These are phyloP conservation scores for Orchesella cincta DNA, from an alignment of 1,140 invertebrate species.

Conservation along the genomic window DNA sequence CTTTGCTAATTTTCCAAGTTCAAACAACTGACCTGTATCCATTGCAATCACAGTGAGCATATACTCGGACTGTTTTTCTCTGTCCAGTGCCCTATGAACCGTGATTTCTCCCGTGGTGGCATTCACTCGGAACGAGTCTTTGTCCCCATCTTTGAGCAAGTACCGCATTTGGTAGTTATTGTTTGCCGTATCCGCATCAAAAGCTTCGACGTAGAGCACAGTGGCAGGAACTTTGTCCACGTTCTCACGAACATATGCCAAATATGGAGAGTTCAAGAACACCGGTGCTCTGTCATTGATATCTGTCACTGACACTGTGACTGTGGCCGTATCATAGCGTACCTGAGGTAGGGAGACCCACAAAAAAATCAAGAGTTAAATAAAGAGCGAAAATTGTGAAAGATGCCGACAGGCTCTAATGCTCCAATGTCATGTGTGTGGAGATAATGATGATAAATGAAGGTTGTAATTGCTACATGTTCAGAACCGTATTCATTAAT, in stretches of 20 bases:
- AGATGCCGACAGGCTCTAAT: background rate
- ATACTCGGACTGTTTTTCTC: conserved; percentile 79
- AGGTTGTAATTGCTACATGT: background rate
- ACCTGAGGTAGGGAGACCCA: too few relatives aligned
- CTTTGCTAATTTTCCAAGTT: background rate
- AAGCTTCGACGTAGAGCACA: conserved; percentile 74
- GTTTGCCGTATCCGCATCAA: conserved; percentile 86
- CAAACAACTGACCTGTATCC: conserved; percentile 77
- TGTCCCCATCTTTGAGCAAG: conserved; percentile 87
- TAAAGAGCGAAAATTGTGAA: background rate
- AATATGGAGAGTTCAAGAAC: conserved; percentile 86
- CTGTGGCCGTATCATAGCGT: conserved; percentile 59
- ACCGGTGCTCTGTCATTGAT: conserved; percentile 93
- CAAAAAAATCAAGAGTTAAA: background rate
- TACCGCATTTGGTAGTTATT: conserved; percentile 87
- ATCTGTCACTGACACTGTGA: conserved; percentile 71
- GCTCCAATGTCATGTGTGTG: background rate
- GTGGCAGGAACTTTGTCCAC: conserved; percentile 66
- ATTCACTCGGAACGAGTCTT: conserved; percentile 75
- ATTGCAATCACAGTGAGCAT: conserved; percentile 82
- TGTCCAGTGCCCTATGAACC: conserved; percentile 75
- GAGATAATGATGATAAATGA: conserved; percentile 9
- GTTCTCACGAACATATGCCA: conserved; percentile 91
- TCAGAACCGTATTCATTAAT: background rate
- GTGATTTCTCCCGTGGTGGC: conserved; percentile 84